Conservation (phyloP, 1,140 invertebrate genomes). For the Ceratina japonica region DNA sequence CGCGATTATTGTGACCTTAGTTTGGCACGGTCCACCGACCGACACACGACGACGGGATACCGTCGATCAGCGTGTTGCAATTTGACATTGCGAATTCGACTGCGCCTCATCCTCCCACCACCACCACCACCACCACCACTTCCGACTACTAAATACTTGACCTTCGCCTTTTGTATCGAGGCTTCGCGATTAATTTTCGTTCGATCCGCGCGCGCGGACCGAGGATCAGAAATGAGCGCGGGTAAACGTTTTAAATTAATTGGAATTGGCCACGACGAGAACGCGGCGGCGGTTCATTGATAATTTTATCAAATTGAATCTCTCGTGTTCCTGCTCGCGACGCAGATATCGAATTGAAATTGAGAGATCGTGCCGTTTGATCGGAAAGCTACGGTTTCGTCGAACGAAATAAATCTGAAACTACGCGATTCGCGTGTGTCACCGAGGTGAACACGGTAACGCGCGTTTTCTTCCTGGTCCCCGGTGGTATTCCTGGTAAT, state of each 20-base stretch:
- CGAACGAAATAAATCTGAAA: too few species aligned
- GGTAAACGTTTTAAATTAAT: slow-evolving; percentile 24
- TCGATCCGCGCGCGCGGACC: not conserved
- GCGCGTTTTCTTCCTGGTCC: slow-evolving; percentile 32
- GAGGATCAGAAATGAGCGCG: too few species aligned
- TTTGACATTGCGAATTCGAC: slow-evolving; percentile 57
- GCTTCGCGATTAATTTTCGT: not conserved
- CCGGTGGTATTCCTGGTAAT: slow-evolving; percentile 2
- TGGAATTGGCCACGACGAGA: not conserved
- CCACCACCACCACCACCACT: slow-evolving; percentile 2
- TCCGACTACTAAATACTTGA: slow-evolving; percentile 16
- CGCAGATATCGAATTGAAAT: not conserved
- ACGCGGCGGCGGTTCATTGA: not conserved
- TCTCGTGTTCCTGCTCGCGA: too few species aligned
- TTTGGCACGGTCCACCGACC: slow-evolving; percentile 37
- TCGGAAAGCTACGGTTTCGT: too few species aligned
- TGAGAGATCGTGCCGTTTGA: too few species aligned
- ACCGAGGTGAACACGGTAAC: not conserved
- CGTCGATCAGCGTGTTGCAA: slow-evolving; percentile 56
- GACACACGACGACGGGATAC: slow-evolving; percentile 49
- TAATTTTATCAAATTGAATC: not conserved
- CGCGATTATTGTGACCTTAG: slow-evolving; percentile 15
- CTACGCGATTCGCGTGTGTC: too few species aligned
- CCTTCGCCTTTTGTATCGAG: slow-evolving; percentile 3
- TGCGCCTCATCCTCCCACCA: slow-evolving; percentile 27